A percentile compares a stretch with the other conserved stretches of the same genome.
phyloP scores from a whole-genome alignment of 1,140 invertebrate genomes.

The Goniozus legneri region DNA sequence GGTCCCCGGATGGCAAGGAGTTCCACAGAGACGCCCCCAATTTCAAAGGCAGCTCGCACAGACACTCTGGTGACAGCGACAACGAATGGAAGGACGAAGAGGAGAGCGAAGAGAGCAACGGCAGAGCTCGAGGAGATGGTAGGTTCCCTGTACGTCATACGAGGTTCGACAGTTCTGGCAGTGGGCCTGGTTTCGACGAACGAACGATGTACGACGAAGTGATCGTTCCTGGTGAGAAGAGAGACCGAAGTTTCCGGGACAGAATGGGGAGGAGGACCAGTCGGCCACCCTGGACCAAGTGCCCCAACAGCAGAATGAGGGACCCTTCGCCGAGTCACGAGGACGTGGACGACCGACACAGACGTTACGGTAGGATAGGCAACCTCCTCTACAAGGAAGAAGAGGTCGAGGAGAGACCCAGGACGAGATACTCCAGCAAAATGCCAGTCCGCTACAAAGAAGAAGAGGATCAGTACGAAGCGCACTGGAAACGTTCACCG shows the following conservation, averaged over 20 bases:
- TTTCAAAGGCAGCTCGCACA: slow-evolving; percentile 25
- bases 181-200: slow-evolving; percentile 31
- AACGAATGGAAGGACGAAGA: slow-evolving; percentile 52
- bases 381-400: too few relatives aligned
- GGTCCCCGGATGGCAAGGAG: slow-evolving; percentile 75
- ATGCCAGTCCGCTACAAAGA: slow-evolving; percentile 47
- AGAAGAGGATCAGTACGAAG: slow-evolving; percentile 45
- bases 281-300: slow-evolving; percentile 35
- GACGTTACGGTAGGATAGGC: too few relatives aligned
- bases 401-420: slow-evolving; percentile 48
- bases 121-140: slow-evolving; percentile 31
- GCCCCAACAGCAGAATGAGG: slow-evolving; percentile 25
- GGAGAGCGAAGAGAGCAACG: slow-evolving; percentile 47
- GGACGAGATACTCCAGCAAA: slow-evolving; percentile 36
- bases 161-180: slow-evolving; percentile 18
- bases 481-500: slow-evolving; percentile 39
- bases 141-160: slow-evolving; percentile 29
- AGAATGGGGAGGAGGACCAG: slow-evolving; percentile 35
- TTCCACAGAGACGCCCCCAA: slow-evolving; percentile 48
- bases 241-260: slow-evolving; percentile 38
- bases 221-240: slow-evolving; percentile 21
- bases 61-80: slow-evolving; percentile 50
- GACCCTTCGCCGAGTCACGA: slow-evolving; percentile 27
- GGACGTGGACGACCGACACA: slow-evolving; percentile 36
- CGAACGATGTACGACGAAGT: slow-evolving; percentile 40